phyloP scores from a whole-genome alignment of 2,888 invertebrate species.

The Agrotis puta region DNA sequence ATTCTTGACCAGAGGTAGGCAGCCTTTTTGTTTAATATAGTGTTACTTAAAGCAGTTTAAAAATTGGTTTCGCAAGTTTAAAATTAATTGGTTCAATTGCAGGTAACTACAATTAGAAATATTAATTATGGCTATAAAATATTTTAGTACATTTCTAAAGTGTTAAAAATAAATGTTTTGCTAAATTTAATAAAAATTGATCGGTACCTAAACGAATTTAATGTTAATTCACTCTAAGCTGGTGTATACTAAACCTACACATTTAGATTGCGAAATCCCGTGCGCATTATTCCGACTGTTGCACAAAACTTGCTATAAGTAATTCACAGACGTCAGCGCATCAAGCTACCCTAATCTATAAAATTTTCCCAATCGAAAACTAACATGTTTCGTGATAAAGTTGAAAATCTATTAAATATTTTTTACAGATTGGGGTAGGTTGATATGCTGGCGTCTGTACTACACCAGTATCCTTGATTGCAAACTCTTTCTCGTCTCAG shows the following conservation, averaged over 20 bases:
- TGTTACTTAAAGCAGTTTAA: conserved; percentile 25
- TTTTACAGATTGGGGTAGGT: too few species aligned
- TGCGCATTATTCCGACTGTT: conserved; percentile 22
- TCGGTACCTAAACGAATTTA: background rate
- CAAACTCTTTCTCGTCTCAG: background rate
- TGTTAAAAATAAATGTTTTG: background rate
- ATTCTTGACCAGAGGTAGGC: conserved; percentile 69
- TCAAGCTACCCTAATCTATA: too few species aligned
- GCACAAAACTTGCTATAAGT: background rate
- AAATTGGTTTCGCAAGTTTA: conserved; percentile 11
- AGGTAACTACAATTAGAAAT: conserved; percentile 15
- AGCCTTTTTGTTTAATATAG: conserved; percentile 30
- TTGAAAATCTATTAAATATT: too few species aligned
- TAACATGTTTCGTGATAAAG: too few species aligned
- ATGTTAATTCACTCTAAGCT: background rate
- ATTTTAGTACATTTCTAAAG: conserved; percentile 1
- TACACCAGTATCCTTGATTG: conserved; percentile 1
- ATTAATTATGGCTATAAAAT: background rate
- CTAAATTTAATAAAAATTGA: conserved; percentile 2
- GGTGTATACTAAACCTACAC: conserved; percentile 2
- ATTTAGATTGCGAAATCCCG: conserved; percentile 34
- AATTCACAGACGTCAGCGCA: background rate
- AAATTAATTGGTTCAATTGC: conserved; percentile 13
- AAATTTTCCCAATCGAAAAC: too few species aligned
- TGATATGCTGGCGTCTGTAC: too few species aligned